These are phyloP conservation scores for Chauna torquata DNA, from an alignment of 2,113 vertebrate species.

Conservation along the genomic window DNA sequence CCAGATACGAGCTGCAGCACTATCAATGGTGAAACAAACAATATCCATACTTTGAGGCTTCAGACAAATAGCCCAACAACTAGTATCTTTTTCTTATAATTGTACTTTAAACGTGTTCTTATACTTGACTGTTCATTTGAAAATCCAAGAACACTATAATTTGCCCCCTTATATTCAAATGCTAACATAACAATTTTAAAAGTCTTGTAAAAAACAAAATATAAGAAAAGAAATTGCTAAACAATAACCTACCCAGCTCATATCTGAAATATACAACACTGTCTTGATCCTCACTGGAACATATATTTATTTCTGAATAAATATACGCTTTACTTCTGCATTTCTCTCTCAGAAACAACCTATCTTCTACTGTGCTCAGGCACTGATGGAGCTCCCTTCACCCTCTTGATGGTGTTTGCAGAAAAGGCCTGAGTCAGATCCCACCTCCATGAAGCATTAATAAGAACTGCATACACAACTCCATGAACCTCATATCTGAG, in stretches of 20 bases:
- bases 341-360: not conserved
- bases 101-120: not conserved
- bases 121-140: not conserved
- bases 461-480: not conserved
- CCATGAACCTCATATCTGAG: not conserved
- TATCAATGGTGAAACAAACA: not conserved
- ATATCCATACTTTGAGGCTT: not conserved
- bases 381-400: not conserved
- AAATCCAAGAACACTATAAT: constrained; percentile 18
- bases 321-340: not conserved
- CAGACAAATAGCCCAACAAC: not conserved
- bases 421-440: not conserved
- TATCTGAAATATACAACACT: not conserved
- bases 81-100: not conserved
- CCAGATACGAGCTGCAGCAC: not conserved
- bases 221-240: not conserved
- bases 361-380: not conserved
- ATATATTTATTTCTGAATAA: not conserved
- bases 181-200: not conserved
- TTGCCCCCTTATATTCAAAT: not conserved
- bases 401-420: not conserved
- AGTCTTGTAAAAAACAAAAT: not conserved
- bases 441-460: not conserved
- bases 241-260: not conserved
- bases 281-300: not conserved